phyloP scores from a whole-genome alignment of 1,140 invertebrate genomes.

The Drosophila lini region DNA sequence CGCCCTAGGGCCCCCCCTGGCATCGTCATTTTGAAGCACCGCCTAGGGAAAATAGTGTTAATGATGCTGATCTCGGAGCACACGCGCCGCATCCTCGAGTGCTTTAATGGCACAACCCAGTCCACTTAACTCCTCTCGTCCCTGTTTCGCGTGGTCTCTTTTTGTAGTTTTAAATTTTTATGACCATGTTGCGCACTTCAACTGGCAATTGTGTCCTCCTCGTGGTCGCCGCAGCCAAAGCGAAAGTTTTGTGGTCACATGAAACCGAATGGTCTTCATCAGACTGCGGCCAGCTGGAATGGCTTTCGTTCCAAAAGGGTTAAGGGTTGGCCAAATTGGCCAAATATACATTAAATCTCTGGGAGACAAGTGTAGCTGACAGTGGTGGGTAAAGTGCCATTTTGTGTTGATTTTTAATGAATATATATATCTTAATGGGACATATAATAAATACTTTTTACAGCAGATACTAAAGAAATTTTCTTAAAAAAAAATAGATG shows the following conservation, averaged over 20 bases:
- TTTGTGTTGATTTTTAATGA: conserved; percentile 1
- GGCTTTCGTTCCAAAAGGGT: conserved; percentile 24
- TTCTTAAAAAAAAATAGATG: too few relatives aligned
- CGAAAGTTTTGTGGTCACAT: conserved; percentile 53
- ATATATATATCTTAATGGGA: background rate
- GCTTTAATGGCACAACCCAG: conserved; percentile 59
- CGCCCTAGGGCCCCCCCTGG: background rate
- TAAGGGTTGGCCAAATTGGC: conserved; percentile 34
- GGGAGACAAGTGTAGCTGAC: background rate
- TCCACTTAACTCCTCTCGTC: conserved; percentile 1
- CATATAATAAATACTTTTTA: background rate
- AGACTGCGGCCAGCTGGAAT: conserved; percentile 36
- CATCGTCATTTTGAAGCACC: conserved; percentile 68
- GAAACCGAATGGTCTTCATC: conserved; percentile 49
- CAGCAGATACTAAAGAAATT: too few relatives aligned
- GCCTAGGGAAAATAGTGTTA: conserved; percentile 80
- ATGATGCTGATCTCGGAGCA: conserved; percentile 77
- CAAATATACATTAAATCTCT: conserved; percentile 26
- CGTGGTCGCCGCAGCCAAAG: conserved; percentile 18
- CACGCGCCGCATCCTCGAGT: conserved; percentile 65
- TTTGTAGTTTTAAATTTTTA: conserved; percentile 66
- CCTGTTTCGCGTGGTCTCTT: conserved; percentile 1
- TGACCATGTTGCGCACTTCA: conserved; percentile 62
- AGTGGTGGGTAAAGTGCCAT: background rate
- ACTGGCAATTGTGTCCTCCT: conserved; percentile 64